A percentile compares a stretch with the other conserved stretches of the same genome.
Conservation (phyloP, 2,797 vertebrate genomes). For the Poliocrania exsul region DNA sequence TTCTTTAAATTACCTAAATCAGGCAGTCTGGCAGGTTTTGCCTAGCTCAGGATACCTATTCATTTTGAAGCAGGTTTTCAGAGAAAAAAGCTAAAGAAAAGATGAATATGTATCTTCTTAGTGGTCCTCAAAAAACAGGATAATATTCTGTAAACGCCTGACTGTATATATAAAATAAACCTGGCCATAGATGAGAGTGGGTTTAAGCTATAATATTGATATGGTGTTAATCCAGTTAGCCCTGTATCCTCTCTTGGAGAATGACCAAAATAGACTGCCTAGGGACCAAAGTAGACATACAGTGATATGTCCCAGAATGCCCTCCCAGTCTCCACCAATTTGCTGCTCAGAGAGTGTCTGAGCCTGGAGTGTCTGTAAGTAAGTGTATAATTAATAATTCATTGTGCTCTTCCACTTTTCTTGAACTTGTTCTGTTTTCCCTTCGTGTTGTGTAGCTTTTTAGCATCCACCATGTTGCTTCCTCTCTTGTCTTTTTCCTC, state of each 20-base stretch:
- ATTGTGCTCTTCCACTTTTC: background rate
- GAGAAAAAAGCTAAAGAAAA: background rate
- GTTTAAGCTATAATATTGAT: background rate
- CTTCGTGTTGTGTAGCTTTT: background rate
- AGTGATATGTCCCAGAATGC: background rate
- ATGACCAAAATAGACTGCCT: background rate
- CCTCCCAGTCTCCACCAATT: background rate
- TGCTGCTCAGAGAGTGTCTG: conserved; percentile 13
- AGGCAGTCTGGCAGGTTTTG: background rate
- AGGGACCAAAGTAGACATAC: background rate
- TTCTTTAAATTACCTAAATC: background rate
- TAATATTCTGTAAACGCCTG: background rate
- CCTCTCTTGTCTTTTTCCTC: background rate
- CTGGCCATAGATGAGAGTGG: background rate
- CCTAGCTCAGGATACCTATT: background rate
- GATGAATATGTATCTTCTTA: background rate
- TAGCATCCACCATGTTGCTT: background rate
- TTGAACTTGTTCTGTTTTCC: background rate
- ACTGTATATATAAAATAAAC: background rate
- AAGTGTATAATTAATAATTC: conserved; percentile 42
- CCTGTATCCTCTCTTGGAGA: background rate
- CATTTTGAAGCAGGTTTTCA: background rate
- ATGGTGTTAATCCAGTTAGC: background rate
- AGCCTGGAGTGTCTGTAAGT: background rate
- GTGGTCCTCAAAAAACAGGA: background rate